Conservation (phyloP, 2,888 invertebrate species). For the Isotomurus palustris region DNA sequence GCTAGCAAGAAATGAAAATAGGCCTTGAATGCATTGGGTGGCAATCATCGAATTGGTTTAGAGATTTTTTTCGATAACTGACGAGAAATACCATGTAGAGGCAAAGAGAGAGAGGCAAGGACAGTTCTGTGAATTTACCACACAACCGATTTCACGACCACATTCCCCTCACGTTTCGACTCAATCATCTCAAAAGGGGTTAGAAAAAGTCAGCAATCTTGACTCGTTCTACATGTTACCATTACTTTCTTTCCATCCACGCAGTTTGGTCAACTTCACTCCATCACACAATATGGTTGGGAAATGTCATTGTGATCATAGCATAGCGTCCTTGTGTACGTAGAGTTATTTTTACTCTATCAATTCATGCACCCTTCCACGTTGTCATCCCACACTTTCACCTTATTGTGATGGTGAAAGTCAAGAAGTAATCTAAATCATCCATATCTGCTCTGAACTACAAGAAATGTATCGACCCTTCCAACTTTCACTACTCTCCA, state of each 20-base stretch:
- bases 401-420: no score
- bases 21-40: conserved; percentile 18
- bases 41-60: conserved; percentile 22
- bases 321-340: background rate
- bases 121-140: background rate
- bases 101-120: background rate
- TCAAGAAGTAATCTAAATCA: background rate
- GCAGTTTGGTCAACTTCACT: background rate
- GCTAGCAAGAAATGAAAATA: no score
- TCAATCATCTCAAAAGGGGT: conserved; percentile 45
- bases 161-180: conserved; percentile 44
- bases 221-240: no score
- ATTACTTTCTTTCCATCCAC: no score
- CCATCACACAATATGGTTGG: background rate
- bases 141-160: background rate
- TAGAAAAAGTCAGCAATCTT: conserved; percentile 34
- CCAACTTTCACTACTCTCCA: background rate
- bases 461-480: background rate
- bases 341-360: background rate
- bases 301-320: background rate
- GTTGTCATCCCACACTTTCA: no score
- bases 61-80: conserved; percentile 3
- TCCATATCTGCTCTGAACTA: background rate
- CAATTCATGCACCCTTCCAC: background rate
- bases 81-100: background rate